These are phyloP conservation scores for Atta cephalotes DNA, from an alignment of 1,140 invertebrate genomes.

Conservation along the genomic window DNA sequence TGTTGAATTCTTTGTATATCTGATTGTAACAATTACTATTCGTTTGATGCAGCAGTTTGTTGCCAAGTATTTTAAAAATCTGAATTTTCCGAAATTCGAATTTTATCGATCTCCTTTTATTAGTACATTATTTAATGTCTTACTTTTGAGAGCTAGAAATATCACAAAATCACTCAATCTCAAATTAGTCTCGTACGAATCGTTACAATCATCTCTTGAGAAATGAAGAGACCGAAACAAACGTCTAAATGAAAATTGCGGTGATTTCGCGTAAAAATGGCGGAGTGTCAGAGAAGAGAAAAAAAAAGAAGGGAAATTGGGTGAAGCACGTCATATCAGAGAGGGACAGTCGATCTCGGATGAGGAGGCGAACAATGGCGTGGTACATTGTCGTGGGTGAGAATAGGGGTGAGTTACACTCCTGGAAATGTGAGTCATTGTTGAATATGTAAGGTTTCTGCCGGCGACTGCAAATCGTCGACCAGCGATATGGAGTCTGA, in stretches of 20 bases:
- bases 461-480: constrained; percentile 75
- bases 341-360: constrained; percentile 62
- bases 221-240: constrained; percentile 51
- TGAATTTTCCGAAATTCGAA: neutral
- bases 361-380: constrained; percentile 65
- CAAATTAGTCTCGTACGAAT: neutral
- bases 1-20: too few relatives aligned
- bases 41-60: neutral
- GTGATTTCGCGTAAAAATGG: constrained; percentile 62
- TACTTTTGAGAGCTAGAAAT: neutral
- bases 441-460: constrained; percentile 80
- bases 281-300: neutral
- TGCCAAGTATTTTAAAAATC: neutral
- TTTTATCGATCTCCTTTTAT: neutral
- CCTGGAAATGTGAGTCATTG: constrained; percentile 74
- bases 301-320: constrained; percentile 1
- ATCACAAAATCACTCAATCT: neutral
- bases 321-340: constrained; percentile 25
- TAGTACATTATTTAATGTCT: neutral
- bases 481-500: constrained; percentile 75
- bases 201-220: constrained; percentile 19
- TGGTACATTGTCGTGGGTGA: constrained; percentile 66
- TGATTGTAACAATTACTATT: neutral
- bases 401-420: constrained; percentile 63
- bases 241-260: constrained; percentile 69